phyloP scores from a whole-genome alignment of 2,888 invertebrate genomes.

The Doris montereyensis region DNA sequence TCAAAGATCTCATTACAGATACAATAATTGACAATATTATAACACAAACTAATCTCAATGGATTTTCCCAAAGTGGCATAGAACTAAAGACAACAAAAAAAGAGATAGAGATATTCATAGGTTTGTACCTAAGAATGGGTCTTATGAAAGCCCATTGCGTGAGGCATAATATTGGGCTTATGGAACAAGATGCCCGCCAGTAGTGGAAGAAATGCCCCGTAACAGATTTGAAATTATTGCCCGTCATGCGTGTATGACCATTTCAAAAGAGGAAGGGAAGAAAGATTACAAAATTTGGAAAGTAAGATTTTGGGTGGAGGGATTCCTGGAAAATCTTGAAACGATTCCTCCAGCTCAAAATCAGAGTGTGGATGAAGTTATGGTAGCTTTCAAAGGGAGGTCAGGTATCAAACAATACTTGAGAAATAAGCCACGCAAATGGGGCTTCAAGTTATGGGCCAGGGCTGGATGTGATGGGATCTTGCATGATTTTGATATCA shows the following conservation, averaged over 20 bases:
- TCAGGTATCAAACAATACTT: constrained; percentile 44
- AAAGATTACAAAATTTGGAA: constrained; percentile 40
- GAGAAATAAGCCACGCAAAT: constrained; percentile 43
- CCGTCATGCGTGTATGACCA: constrained; percentile 1
- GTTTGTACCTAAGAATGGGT: constrained; percentile 45
- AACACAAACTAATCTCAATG: background rate
- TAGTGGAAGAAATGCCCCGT: constrained; percentile 43
- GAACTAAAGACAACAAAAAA: constrained; percentile 28
- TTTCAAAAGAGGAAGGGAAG: background rate
- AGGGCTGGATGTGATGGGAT: constrained; percentile 44
- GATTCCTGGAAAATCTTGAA: constrained; percentile 33
- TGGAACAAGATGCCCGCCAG: constrained; percentile 33
- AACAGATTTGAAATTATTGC: constrained; percentile 42
- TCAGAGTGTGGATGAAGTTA: constrained; percentile 57
- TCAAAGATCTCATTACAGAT: constrained; percentile 23
- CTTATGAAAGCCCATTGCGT: constrained; percentile 41
- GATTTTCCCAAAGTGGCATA: constrained; percentile 3
- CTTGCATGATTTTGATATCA: constrained; percentile 41
- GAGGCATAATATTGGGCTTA: constrained; percentile 41
- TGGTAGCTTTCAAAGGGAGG: constrained; percentile 61
- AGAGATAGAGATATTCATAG: constrained; percentile 43
- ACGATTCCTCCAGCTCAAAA: constrained; percentile 55
- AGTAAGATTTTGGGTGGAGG: constrained; percentile 42
- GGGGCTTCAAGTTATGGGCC: constrained; percentile 48
- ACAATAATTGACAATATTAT: constrained; percentile 25